phyloP scores from a whole-genome alignment of 2,113 vertebrate species.

The Dipodomys stephensi region DNA sequence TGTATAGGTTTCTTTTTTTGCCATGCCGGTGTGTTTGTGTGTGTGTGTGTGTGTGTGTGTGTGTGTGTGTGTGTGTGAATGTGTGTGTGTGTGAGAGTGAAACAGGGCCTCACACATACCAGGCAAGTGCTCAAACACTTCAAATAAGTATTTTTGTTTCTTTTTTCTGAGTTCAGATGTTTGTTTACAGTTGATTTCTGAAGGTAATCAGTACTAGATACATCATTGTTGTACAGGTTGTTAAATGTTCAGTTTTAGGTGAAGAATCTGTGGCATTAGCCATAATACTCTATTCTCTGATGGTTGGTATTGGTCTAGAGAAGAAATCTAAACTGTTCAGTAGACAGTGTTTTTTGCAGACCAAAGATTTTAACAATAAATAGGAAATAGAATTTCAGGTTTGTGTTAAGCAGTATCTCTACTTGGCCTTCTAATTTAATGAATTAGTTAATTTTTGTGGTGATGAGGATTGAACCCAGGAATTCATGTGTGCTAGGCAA shows the following conservation, averaged over 20 bases:
- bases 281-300: background rate
- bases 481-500: background rate
- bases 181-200: conserved; percentile 20
- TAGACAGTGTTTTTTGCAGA: background rate
- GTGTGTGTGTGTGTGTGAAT: no score
- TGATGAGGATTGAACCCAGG: background rate
- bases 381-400: background rate
- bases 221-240: conserved; percentile 26
- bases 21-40: no score
- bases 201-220: background rate
- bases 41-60: no score
- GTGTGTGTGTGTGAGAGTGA: no score
- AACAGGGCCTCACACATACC: background rate
- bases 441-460: background rate
- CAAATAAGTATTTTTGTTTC: background rate
- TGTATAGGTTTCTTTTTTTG: background rate
- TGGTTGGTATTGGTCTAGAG: background rate
- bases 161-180: background rate
- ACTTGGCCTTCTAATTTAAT: background rate
- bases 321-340: background rate
- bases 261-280: background rate
- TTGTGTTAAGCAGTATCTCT: conserved; percentile 40
- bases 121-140: background rate
- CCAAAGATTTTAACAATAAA: background rate
- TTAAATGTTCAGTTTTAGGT: conserved; percentile 14